A percentile compares a stretch with the other conserved stretches of the same genome.
Evolutionary conservation across 2,797 vertebrate species (phyloP).

Genomic region (Tadarida brasiliensis): DNA sequence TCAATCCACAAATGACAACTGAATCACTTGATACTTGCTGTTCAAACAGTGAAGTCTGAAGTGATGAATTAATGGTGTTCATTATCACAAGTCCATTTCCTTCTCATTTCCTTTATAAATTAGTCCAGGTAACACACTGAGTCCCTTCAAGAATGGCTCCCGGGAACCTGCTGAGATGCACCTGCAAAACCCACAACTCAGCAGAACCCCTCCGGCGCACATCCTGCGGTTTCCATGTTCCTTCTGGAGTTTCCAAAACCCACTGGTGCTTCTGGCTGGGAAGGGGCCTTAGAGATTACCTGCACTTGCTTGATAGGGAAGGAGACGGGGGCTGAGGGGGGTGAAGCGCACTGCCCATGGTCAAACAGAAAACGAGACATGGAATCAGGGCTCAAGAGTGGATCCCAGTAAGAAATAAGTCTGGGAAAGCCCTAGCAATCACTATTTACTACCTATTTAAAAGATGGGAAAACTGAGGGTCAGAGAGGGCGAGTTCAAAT

Average conservation of each 20-base stretch:
- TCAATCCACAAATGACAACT: constrained; percentile 84
- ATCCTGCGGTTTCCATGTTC: constrained; percentile 36
- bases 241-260: constrained; percentile 50
- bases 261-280: constrained; percentile 21
- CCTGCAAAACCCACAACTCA: constrained; percentile 83
- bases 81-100: constrained; percentile 89
- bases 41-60: constrained; percentile 86
- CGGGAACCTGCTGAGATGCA: constrained; percentile 83
- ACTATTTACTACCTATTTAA: background rate
- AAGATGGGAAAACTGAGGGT: background rate
- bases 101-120: constrained; percentile 90
- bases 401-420: background rate
- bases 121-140: constrained; percentile 86
- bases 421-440: background rate
- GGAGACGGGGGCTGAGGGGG: background rate
- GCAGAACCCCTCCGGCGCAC: constrained; percentile 52
- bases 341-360: background rate
- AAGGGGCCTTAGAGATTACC: background rate
- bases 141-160: constrained; percentile 83
- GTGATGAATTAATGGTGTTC: constrained; percentile 89
- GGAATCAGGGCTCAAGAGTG: background rate
- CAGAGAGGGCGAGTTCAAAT: background rate
- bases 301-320: background rate
- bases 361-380: background rate
- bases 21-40: constrained; percentile 87